Conservation (phyloP, 2,888 invertebrate species). For the Tetheella fluctuosa region DNA sequence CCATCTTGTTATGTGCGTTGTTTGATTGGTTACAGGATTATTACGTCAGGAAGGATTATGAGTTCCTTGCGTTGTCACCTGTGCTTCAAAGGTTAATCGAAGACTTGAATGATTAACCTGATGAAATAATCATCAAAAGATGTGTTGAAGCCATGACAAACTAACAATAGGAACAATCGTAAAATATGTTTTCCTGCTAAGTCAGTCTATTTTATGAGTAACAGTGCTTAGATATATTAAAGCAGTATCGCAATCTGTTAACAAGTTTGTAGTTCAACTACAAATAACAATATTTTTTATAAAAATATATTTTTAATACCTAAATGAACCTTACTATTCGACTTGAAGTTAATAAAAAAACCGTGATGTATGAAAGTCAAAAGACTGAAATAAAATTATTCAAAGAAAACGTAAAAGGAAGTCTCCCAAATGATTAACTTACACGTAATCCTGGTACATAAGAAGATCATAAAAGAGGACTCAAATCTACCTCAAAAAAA, state of each 20-base stretch:
- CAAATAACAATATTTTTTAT: too few species aligned
- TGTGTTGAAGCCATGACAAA: neutral
- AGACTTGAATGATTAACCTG: constrained; percentile 13
- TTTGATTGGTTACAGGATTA: constrained; percentile 53
- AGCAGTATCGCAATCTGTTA: too few species aligned
- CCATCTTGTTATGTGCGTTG: constrained; percentile 68
- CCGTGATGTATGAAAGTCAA: neutral
- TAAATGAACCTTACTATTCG: too few species aligned
- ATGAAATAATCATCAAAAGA: constrained; percentile 21
- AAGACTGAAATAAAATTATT: neutral
- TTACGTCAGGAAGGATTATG: constrained; percentile 60
- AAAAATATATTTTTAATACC: too few species aligned
- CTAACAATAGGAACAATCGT: neutral
- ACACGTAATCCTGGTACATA: constrained; percentile 15
- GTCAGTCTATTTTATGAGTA: too few species aligned
- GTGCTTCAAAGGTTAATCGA: constrained; percentile 14
- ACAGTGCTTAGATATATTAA: too few species aligned
- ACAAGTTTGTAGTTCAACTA: too few species aligned
- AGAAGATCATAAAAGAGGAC: constrained; percentile 21
- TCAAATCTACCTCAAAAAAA: constrained; percentile 57
- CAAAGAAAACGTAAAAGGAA: neutral
- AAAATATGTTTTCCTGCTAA: neutral
- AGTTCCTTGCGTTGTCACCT: constrained; percentile 50
- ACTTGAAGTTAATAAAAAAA: too few species aligned
- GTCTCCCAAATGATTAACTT: neutral